Evolutionary conservation across 1,140 invertebrate species (phyloP).

Genomic region (Copidosoma floridanum): DNA sequence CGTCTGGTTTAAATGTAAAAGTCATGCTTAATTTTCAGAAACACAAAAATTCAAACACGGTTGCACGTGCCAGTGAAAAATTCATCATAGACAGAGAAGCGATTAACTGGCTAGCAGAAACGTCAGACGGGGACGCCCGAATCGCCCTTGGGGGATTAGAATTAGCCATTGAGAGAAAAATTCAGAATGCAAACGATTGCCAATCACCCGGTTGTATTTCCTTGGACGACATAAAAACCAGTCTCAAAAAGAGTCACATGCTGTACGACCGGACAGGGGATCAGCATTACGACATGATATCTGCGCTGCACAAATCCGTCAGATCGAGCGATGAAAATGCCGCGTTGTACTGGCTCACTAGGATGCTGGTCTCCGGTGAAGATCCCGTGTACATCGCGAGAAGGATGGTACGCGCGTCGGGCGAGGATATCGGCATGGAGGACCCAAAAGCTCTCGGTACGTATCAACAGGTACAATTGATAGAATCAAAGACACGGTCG

Average conservation of each 20-base stretch:
- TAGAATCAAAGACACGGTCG: too few species aligned
- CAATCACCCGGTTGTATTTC: slow-evolving; percentile 49
- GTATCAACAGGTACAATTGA: not conserved
- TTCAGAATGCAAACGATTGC: slow-evolving; percentile 37
- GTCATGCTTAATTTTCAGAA: too few species aligned
- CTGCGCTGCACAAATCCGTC: slow-evolving; percentile 83
- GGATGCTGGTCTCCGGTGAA: slow-evolving; percentile 80
- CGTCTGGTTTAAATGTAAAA: too few species aligned
- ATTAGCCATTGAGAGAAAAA: slow-evolving; percentile 63
- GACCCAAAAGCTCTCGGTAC: slow-evolving; percentile 61
- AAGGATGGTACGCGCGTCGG: slow-evolving; percentile 71
- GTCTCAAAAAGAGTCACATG: slow-evolving; percentile 66
- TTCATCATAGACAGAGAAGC: slow-evolving; percentile 63
- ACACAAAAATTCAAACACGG: too few species aligned
- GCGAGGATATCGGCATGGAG: slow-evolving; percentile 70
- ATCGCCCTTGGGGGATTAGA: slow-evolving; percentile 74
- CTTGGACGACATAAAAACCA: slow-evolving; percentile 65
- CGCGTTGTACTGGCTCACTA: slow-evolving; percentile 78
- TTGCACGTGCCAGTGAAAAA: not conserved
- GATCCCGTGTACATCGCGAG: slow-evolving; percentile 81
- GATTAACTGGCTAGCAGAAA: slow-evolving; percentile 69
- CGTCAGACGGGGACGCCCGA: slow-evolving; percentile 80
- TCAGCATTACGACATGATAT: slow-evolving; percentile 81
- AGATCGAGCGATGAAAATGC: slow-evolving; percentile 79
- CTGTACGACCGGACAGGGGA: slow-evolving; percentile 79